Conservation (phyloP, 2,797 vertebrate genomes). For the Ctenochaetus hawaiiensis region DNA sequence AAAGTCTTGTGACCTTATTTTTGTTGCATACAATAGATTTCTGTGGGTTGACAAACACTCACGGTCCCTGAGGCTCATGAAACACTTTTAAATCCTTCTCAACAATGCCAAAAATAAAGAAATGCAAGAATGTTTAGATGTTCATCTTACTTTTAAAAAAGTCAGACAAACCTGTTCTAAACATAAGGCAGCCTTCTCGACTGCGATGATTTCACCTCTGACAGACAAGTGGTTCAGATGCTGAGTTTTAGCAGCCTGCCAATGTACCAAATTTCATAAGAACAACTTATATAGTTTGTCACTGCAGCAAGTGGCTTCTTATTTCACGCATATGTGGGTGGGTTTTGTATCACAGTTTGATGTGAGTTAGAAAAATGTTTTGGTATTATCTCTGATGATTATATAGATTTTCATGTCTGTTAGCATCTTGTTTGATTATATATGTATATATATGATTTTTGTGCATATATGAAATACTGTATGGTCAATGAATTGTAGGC, state of each 20-base stretch:
- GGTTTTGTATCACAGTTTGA: neutral
- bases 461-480: neutral
- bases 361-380: no score
- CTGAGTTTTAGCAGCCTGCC: neutral
- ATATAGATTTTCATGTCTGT: no score
- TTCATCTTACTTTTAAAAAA: neutral
- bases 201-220: neutral
- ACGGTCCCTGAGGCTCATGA: neutral
- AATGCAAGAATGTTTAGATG: neutral
- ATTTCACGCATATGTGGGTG: neutral
- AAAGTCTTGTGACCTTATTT: neutral
- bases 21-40: neutral
- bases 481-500: neutral
- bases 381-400: neutral
- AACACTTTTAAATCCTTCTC: neutral
- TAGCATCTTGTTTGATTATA: neutral
- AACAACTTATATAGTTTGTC: neutral
- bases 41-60: neutral
- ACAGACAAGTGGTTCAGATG: neutral
- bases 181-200: neutral
- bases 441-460: neutral
- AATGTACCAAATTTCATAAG: slow-evolving; percentile 2
- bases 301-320: neutral
- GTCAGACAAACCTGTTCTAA: neutral
- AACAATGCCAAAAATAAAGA: neutral